A percentile compares a stretch with the other conserved stretches of the same genome.
Conservation (phyloP, 2,797 vertebrate genomes). For the Champsocephalus esox region DNA sequence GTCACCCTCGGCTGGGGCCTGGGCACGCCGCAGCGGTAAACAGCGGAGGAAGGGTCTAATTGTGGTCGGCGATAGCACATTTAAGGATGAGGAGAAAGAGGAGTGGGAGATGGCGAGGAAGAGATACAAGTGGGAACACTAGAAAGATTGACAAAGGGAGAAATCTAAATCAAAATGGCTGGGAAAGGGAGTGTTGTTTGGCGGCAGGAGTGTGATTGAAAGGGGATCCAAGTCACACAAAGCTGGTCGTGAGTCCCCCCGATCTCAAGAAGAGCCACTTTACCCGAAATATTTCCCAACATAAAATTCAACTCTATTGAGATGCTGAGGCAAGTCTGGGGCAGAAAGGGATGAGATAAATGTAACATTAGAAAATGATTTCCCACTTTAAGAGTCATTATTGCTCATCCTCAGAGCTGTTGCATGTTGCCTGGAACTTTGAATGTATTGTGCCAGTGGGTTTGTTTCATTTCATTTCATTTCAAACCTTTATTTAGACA, state of each 20-base stretch:
- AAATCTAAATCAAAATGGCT: slow-evolving; percentile 14
- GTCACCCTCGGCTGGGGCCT: slow-evolving; percentile 90
- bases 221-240: slow-evolving; percentile 25
- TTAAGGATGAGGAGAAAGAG: slow-evolving; percentile 8
- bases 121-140: slow-evolving; percentile 27
- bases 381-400: slow-evolving; percentile 30
- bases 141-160: slow-evolving; percentile 27
- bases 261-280: slow-evolving; percentile 47
- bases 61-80: slow-evolving; percentile 29
- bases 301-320: slow-evolving; percentile 33
- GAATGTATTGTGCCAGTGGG: slow-evolving; percentile 2
- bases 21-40: slow-evolving; percentile 88
- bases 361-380: slow-evolving; percentile 39
- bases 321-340: slow-evolving; percentile 13
- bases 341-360: slow-evolving; percentile 30
- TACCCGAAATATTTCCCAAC: slow-evolving; percentile 13
- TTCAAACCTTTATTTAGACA: no score
- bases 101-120: slow-evolving; percentile 8
- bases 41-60: slow-evolving; percentile 78
- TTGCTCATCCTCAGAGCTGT: slow-evolving; percentile 26
- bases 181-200: slow-evolving; percentile 11
- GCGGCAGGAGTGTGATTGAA: slow-evolving; percentile 51
- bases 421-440: slow-evolving; percentile 44
- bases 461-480: no score
- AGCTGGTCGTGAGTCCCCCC: slow-evolving; percentile 20